Conservation (phyloP, 2,113 vertebrate genomes). For the Pseudorasbora parva region DNA sequence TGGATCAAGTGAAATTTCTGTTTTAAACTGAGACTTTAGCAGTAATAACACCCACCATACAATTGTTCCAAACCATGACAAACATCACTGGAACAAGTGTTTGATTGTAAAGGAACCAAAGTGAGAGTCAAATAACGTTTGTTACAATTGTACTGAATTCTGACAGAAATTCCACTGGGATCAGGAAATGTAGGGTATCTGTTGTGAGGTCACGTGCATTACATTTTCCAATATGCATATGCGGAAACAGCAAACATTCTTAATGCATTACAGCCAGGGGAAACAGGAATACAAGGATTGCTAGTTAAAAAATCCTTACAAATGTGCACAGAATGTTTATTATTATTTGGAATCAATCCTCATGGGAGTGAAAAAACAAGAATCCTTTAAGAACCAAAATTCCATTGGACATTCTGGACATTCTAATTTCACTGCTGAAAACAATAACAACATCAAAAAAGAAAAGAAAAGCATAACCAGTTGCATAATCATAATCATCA, state of each 20-base stretch:
- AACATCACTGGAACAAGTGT: background rate
- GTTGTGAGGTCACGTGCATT: background rate
- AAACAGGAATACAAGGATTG: background rate
- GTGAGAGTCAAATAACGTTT: background rate
- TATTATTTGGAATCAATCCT: background rate
- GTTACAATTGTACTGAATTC: background rate
- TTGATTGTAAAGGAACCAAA: background rate
- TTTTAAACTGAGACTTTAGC: background rate
- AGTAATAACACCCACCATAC: background rate
- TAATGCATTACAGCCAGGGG: conserved; percentile 4
- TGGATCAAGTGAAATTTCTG: no score
- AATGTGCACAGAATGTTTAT: background rate
- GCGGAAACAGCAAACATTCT: background rate
- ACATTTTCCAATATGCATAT: background rate
- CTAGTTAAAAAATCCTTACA: background rate
- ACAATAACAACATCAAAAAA: no score
- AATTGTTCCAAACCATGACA: background rate
- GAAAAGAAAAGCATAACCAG: background rate
- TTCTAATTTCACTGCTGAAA: no score
- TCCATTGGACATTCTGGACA: no score
- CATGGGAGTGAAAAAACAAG: no score
- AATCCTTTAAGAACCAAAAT: background rate
- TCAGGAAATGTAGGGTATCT: background rate
- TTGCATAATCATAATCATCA: background rate
- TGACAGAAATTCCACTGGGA: background rate